A percentile compares a stretch with the other conserved stretches of the same genome.
These are phyloP conservation scores for Podarcis raffonei DNA, from an alignment of 2,113 vertebrate genomes.

Conservation along the genomic window DNA sequence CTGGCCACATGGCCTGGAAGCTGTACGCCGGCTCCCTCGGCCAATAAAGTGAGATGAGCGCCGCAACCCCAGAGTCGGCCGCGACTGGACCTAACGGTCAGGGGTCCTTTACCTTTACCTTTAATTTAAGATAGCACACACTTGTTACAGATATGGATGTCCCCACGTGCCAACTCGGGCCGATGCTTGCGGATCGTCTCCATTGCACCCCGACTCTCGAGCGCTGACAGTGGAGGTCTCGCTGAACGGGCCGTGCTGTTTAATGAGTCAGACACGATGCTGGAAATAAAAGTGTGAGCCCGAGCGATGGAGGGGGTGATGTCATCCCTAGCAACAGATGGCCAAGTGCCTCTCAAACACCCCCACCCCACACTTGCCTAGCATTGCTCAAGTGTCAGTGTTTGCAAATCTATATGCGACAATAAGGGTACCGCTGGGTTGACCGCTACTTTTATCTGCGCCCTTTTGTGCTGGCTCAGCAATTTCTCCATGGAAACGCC, in stretches of 20 bases:
- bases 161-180: conserved; percentile 15
- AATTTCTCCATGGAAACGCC: conserved; percentile 71
- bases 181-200: conserved; percentile 50
- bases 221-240: conserved; percentile 43
- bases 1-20: too few relatives aligned
- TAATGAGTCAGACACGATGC: conserved; percentile 40
- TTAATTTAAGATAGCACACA: not conserved
- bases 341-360: conserved; percentile 43
- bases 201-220: conserved; percentile 23
- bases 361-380: not conserved
- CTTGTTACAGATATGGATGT: not conserved
- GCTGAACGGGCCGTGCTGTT: conserved; percentile 61
- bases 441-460: conserved; percentile 60
- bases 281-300: not conserved
- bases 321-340: conserved; percentile 76
- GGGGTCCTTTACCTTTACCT: too few relatives aligned
- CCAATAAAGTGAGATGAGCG: too few relatives aligned
- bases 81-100: too few relatives aligned
- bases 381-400: not conserved
- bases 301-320: conserved; percentile 61
- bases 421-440: conserved; percentile 68
- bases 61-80: too few relatives aligned
- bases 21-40: too few relatives aligned
- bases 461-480: conserved; percentile 58
- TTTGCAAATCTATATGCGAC: conserved; percentile 54